Conservation (phyloP, 2,888 invertebrate genomes). For the Cactoblastis cactorum region DNA sequence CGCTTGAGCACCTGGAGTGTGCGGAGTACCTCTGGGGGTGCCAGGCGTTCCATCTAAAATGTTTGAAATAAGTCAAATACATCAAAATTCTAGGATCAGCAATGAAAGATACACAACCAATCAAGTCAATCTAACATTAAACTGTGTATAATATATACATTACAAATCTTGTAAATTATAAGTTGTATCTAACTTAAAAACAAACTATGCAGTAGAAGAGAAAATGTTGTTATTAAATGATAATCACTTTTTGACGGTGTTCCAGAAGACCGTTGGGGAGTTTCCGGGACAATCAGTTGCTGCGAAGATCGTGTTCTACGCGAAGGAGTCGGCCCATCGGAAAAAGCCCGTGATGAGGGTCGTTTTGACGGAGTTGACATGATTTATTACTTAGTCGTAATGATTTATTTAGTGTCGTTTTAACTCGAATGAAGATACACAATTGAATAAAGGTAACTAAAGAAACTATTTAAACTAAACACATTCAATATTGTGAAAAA, state of each 20-base stretch:
- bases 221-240: too few species aligned
- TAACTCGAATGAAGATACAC: neutral
- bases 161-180: too few species aligned
- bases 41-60: conserved; percentile 44
- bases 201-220: too few species aligned
- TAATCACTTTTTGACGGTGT: conserved; percentile 68
- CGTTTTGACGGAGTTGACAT: conserved; percentile 71
- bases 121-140: too few species aligned
- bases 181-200: conserved; percentile 1
- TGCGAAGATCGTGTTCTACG: conserved; percentile 65
- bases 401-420: neutral
- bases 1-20: conserved; percentile 42
- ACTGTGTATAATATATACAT: too few species aligned
- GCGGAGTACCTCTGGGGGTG: conserved; percentile 40
- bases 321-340: conserved; percentile 68
- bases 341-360: conserved; percentile 65
- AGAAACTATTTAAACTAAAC: neutral
- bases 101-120: too few species aligned
- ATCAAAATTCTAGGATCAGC: neutral
- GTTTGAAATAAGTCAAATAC: neutral
- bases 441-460: neutral
- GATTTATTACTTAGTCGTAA: conserved; percentile 11
- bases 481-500: neutral
- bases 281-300: conserved; percentile 70
- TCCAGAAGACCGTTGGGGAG: conserved; percentile 67